Evolutionary conservation across 2,113 vertebrate species (phyloP), one percentile per base, ranked within the genome.

Genomic region (Neolamprologus devosi): DNA sequence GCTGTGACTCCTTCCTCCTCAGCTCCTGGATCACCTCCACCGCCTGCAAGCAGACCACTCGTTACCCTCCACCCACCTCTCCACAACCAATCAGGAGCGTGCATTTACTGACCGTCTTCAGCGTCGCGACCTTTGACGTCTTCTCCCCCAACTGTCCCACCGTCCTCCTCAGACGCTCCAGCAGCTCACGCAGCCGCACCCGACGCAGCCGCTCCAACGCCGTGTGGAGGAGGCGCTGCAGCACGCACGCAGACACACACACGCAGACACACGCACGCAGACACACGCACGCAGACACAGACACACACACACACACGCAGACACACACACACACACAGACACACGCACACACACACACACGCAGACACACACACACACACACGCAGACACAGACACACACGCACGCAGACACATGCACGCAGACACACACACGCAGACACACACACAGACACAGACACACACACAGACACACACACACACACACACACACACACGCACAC

Each of bases 11-110:
- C 3, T 58, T n/a, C 2, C 4, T 12, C 49, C 11, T 82, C 68
- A 96, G 88, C 23, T 85, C 8, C 35, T 68, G 9, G 47, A 96
- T 95, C 79, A 93, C 55, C 37, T 89, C 12, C 23, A 42, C 21
- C 1, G 95, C 95, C 95, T 96, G 73, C 9, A 63, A 13, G 2
- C 30, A 13, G 54, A 53, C 8, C 30, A 60, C 3, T 16, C 8
- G 30, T 35, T 70, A 13, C 19, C 21, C 16, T 55, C 16, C 21
- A 63, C 17, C 17, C 17, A 35, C 60, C 60, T 11, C 19, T 12
- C 60, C 60, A 33, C 23, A 14, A 23, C 21, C 13, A 17, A 47
- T 47, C 10, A n/a, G 33, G 3, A 5, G 21, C 3, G 1, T 55
- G 0, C 30, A 19, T 9, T 55, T 37, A 60, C 85, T 83, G 9